Conservation (phyloP, 2,888 invertebrate species). For the Thymelicus acteon region DNA sequence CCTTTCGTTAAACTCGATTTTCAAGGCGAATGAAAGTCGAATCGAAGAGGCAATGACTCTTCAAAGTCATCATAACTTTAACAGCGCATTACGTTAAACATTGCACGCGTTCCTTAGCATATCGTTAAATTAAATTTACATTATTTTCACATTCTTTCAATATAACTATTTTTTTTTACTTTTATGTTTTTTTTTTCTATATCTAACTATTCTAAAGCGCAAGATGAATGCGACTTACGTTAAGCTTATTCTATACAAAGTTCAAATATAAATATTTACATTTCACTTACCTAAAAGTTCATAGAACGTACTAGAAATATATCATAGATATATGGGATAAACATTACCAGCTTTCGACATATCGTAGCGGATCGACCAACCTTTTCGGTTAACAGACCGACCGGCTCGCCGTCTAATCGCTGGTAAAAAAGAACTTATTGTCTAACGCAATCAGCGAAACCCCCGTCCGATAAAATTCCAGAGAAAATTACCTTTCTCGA, state of each 20-base stretch:
- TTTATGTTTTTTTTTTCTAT: constrained; percentile 24
- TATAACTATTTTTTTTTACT: constrained; percentile 4
- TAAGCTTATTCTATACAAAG: constrained; percentile 30
- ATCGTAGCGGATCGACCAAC: constrained; percentile 50
- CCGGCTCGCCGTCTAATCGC: constrained; percentile 62
- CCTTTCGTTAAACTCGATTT: constrained; percentile 14
- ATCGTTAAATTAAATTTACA: constrained; percentile 3
- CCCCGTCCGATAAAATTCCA: constrained; percentile 77
- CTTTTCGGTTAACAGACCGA: constrained; percentile 42
- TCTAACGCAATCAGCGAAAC: constrained; percentile 66
- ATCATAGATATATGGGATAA: constrained; percentile 99
- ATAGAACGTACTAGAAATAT: constrained; percentile 98
- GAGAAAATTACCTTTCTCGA: constrained; percentile 85
- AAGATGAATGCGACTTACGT: constrained; percentile 14
- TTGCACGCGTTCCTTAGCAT: constrained; percentile 24
- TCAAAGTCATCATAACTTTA: constrained; percentile 10
- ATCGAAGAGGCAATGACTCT: constrained; percentile 2
- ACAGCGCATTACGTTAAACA: constrained; percentile 24
- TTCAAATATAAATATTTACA: constrained; percentile 62
- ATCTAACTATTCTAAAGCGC: constrained; percentile 10
- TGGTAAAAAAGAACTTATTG: constrained; percentile 76
- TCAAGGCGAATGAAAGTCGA: constrained; percentile 19
- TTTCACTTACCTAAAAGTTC: constrained; percentile 87
- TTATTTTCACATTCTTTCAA: constrained; percentile 12
- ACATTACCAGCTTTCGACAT: constrained; percentile 87